Base-by-base conservation (phyloP, 2,113 vertebrate genomes). In the Calyptommatus sinebrachiatus region DNA sequence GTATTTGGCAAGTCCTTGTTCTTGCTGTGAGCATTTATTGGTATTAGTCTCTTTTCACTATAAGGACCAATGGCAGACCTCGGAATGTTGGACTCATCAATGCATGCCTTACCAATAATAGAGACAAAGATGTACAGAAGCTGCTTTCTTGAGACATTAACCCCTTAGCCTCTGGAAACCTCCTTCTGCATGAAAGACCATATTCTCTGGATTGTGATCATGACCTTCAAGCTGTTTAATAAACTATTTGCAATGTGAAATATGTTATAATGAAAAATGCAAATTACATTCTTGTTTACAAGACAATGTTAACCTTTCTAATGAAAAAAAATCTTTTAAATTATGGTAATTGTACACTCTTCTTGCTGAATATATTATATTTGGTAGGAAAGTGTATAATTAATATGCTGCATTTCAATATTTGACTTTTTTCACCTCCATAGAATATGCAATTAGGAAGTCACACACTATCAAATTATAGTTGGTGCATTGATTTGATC, bases 301-400 rank as follows among this genome's bases (percentile, higher is more conserved):
- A 83, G 28, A 61, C 29, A 78, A n/a, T 77, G 73, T 78, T 80
- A 81, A 74, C 16, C 26, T 83, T 79, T 82, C 68, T 82, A 81
- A 80, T 80, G 35, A 41, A 82, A 85, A 87, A 72, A 79, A 83
- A 75, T 50, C 28, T 85, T 83, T 81, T 85, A 85, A 90, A 28
- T 83, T 72, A 86, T 57, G 6, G 28, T 80, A 83, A 85, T 82
- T 84, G 1, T 0, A 1, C 78, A 16, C 71, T 5, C 71, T 18
- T 85, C 76, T 82, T 83, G 79, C 77, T 80, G 83, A 75, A 80
- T 67, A 35, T 31, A 26, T 78, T 66, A 41, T 45, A 28, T 71
- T 86, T 78, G 69, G 12, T 41, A 8, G 73, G 73, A 85, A 88
- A 77, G 68, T 9, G 7, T 20, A 45, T 84, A 75, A 82, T 85